Conservation (phyloP, 2,797 vertebrate genomes). For the Pelochelys cantorii region DNA sequence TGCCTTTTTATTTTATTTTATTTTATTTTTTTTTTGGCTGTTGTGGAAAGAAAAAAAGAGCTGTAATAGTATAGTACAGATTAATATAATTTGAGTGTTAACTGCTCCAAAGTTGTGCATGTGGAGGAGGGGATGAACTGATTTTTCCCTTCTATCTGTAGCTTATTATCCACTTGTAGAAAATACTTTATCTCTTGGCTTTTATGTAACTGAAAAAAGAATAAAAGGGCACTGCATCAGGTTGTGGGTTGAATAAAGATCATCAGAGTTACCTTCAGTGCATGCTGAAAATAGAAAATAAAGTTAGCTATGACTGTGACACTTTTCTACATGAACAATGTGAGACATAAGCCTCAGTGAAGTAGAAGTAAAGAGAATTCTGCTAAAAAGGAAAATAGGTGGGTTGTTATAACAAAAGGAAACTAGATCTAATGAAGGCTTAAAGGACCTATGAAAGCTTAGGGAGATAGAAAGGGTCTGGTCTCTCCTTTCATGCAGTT, state of each 20-base stretch:
- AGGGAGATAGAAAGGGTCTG: constrained; percentile 5
- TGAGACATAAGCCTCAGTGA: constrained; percentile 23
- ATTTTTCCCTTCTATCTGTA: not conserved
- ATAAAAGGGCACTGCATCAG: not conserved
- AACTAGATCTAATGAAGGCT: constrained; percentile 49
- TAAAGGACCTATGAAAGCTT: not conserved
- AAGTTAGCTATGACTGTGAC: constrained; percentile 35
- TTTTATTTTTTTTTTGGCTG: not conserved
- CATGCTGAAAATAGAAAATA: constrained; percentile 66
- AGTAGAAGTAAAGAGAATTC: constrained; percentile 47
- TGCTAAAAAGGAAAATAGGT: constrained; percentile 62
- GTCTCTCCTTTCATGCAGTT: constrained; percentile 45
- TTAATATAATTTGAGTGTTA: not conserved
- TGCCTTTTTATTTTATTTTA: not conserved
- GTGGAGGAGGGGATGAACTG: not conserved
- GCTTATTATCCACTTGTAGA: constrained; percentile 20
- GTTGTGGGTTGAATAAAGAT: constrained; percentile 43
- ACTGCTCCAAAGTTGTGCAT: not conserved
- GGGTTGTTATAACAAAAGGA: constrained; percentile 58
- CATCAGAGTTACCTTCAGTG: constrained; percentile 53
- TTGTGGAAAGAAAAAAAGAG: not conserved
- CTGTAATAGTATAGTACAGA: constrained; percentile 19
- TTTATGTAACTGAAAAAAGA: constrained; percentile 23
- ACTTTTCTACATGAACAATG: constrained; percentile 46
- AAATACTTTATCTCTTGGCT: constrained; percentile 44